These are phyloP conservation scores for Hippoglossus hippoglossus DNA, from an alignment of 2,797 vertebrate species.

Conservation along the genomic window DNA sequence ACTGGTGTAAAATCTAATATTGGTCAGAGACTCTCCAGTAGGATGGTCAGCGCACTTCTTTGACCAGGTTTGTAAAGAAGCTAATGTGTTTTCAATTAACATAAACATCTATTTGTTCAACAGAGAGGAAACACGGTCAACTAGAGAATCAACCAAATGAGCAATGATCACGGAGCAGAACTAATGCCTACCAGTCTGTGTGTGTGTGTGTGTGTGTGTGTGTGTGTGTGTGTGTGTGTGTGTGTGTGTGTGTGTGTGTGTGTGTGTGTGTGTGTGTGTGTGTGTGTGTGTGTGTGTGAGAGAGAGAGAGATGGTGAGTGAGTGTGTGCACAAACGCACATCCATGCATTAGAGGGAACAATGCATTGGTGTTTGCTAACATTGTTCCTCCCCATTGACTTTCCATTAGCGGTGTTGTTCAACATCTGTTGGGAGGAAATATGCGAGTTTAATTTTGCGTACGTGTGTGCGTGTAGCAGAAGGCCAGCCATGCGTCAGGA, in stretches of 20 bases:
- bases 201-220: conserved; percentile 16
- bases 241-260: conserved; percentile 29
- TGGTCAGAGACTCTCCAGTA: conserved; percentile 7
- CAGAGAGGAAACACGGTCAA: conserved; percentile 74
- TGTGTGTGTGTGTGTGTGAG: background rate
- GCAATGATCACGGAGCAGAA: conserved; percentile 76
- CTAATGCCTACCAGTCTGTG: conserved; percentile 68
- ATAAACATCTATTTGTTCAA: conserved; percentile 75
- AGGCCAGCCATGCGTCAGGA: conserved; percentile 74
- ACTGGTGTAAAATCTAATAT: conserved; percentile 16
- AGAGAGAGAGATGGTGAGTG: background rate
- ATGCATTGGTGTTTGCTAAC: conserved; percentile 80
- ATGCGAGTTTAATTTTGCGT: conserved; percentile 16
- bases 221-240: conserved; percentile 15
- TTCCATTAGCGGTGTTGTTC: conserved; percentile 80
- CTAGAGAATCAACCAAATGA: conserved; percentile 76
- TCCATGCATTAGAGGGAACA: conserved; percentile 65
- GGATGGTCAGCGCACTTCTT: conserved; percentile 29
- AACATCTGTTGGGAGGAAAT: conserved; percentile 78
- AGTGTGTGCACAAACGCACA: conserved; percentile 36
- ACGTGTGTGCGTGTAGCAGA: conserved; percentile 58
- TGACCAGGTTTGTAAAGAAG: conserved; percentile 37
- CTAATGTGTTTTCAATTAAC: conserved; percentile 71
- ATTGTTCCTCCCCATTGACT: conserved; percentile 84
- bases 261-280: conserved; percentile 14